Evolutionary conservation across 2,888 invertebrate genomes (phyloP), one percentile per base, ranked within the genome.

Genomic region (Hydraecia micacea): DNA sequence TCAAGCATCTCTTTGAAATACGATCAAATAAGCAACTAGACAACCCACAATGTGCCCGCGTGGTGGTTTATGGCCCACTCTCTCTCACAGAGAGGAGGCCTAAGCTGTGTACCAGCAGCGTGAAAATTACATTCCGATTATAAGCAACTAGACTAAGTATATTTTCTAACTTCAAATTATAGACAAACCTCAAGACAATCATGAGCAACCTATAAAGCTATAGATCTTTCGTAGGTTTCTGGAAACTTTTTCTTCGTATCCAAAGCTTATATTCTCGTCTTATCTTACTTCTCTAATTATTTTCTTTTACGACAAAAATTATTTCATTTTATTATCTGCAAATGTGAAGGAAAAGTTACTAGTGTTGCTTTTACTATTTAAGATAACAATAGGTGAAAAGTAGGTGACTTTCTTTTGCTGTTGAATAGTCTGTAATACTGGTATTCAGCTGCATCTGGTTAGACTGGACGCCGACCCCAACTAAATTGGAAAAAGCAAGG

Each of bases 381-480:
- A 13, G 11, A 55, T 15, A 13, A 49, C 25, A 15, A 55, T n/a
- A n/a, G n/a, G n/a, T 69, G 55, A 69, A 36, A 55, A 69, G 6
- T 18, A n/a, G 25, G 36, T 39, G 6, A 49, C 68, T 25, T 49
- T 69, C 8, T 13, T 25, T 46, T 2, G 36, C n/a, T 28, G 13
- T 52, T 3, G 9, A 32, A 13, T 32, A 15, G 32, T 25, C 6
- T 69, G 6, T 32, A 69, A 25, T 49, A 49, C 32, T 25, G 25
- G 25, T 58, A 70, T 70, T 70, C 69, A 36, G n/a, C 58, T 58
- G 70, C 32, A 25, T 32, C 32, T 15, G 32, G 25, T 68, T 25
- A 49, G 21, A 52, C 32, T 36, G 32, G 52, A 55, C 11, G 55
- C 32, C 25, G 18, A 49, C 49, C 32, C 18, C 18, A 6, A n/a